Percentiles rank a stretch among this genome's conserved stretches.
These are phyloP conservation scores for Hassar affinis DNA, from an alignment of 2,113 vertebrate genomes.

Conservation along the genomic window DNA sequence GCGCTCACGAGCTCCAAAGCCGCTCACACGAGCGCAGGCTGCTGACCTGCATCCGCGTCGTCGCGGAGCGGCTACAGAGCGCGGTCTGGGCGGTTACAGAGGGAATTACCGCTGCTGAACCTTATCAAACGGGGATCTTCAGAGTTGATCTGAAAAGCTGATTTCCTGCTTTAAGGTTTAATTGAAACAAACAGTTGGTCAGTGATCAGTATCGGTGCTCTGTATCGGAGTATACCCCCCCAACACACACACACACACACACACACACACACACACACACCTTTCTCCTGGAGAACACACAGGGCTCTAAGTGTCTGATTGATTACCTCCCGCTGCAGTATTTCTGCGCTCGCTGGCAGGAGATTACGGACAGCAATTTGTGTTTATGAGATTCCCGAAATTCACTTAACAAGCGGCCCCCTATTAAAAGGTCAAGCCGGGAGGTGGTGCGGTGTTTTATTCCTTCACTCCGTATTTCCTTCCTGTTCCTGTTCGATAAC, in stretches of 20 bases:
- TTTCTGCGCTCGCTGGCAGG: conserved; percentile 59
- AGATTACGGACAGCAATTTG: conserved; percentile 63
- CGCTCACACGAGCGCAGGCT: conserved; percentile 56
- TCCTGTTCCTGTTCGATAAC: conserved; percentile 4
- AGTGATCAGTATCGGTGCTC: conserved; percentile 7
- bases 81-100: not conserved
- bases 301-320: conserved; percentile 64
- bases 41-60: conserved; percentile 59
- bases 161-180: conserved; percentile 25
- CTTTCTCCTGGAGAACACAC: conserved; percentile 31
- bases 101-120: not conserved
- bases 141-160: not conserved
- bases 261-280: no score
- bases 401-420: conserved; percentile 53
- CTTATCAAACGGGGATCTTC: not conserved
- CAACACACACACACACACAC: no score
- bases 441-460: conserved; percentile 23
- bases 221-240: no score
- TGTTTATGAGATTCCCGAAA: conserved; percentile 68
- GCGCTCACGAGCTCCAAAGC: conserved; percentile 57
- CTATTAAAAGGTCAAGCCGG: conserved; percentile 60
- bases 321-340: conserved; percentile 57
- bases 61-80: no score
- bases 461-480: not conserved
- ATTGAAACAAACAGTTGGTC: conserved; percentile 5